phyloP scores from a whole-genome alignment of 2,797 vertebrate species.

The Triplophysa bombifrons region DNA sequence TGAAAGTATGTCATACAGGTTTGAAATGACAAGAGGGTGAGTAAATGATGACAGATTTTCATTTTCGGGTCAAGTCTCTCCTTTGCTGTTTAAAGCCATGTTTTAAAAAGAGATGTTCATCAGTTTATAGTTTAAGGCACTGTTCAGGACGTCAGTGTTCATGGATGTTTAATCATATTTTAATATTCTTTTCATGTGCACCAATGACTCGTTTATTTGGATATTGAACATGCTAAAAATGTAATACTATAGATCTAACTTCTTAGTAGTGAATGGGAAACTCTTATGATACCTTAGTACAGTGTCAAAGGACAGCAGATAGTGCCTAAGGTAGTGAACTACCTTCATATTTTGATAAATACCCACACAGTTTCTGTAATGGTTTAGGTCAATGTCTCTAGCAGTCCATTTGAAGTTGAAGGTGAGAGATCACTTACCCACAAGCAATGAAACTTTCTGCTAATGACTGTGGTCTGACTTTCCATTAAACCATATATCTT shows the following conservation, averaged over 20 bases:
- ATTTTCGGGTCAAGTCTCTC: too few species aligned
- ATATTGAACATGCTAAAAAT: too few species aligned
- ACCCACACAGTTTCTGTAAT: slow-evolving; percentile 51
- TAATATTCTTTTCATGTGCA: too few species aligned
- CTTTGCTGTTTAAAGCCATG: neutral
- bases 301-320: slow-evolving; percentile 36
- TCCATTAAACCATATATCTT: slow-evolving; percentile 44
- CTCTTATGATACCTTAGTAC: slow-evolving; percentile 22
- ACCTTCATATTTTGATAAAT: slow-evolving; percentile 43
- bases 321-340: slow-evolving; percentile 18
- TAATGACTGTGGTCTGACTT: slow-evolving; percentile 44
- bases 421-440: slow-evolving; percentile 42
- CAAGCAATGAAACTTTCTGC: slow-evolving; percentile 28
- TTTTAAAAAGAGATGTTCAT: neutral
- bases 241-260: neutral
- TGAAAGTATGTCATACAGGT: too few species aligned
- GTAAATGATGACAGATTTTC: too few species aligned
- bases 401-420: slow-evolving; percentile 52
- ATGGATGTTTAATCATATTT: too few species aligned
- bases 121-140: slow-evolving; percentile 1
- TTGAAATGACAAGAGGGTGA: too few species aligned
- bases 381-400: slow-evolving; percentile 48
- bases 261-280: neutral
- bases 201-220: too few species aligned
- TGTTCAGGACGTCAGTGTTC: neutral